Evolutionary conservation across 2,113 vertebrate genomes (phyloP), one percentile per base, ranked within the genome.

Genomic region (Sylvia atricapilla): DNA sequence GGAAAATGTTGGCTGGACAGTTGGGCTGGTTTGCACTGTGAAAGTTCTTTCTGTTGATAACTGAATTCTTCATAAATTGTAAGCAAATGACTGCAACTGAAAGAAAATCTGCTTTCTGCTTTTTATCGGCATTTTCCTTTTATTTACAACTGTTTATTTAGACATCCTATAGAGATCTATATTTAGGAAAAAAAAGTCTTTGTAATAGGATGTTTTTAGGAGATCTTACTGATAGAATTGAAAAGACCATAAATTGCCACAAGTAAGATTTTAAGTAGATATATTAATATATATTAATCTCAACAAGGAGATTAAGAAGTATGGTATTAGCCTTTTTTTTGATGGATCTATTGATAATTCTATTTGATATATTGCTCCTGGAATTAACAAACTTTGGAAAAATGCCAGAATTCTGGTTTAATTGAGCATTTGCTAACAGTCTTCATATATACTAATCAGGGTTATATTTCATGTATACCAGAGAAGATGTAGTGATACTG

Each of bases 381-480:
- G 35, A 70, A 21, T 44, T 58, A 50, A 62, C 10, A 69, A 55
- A 72, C 30, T 37, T 78, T 7, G 35, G 53, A 87, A 81, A 78
- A 75, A 33, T 3, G 5, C 16, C 47, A 76, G 30, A 68, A 73
- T 68, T 76, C 30, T 15, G 6, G 5, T 75, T 87, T 87, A 53
- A 43, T 47, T 70, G 53, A 58, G 12, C 31, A 39, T 76, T 93
- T 83, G 8, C 27, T 41, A 50, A 33, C 15, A 17, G 21, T 56
- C 7, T 76, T 73, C 3, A 3, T 77, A 20, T 28, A 22, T 76
- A 47, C 39, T 44, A 83, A 68, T 76, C 9, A 53, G 37, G 21
- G 5, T 92, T 68, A 1, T 59, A 53, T 79, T 83, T 73, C 41
- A 25, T n/a, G 20, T 0, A 0, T 49, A 49, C 3, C 6, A 46